These are phyloP conservation scores for Bombycilla garrulus DNA, from an alignment of 2,113 vertebrate species.

Conservation along the genomic window DNA sequence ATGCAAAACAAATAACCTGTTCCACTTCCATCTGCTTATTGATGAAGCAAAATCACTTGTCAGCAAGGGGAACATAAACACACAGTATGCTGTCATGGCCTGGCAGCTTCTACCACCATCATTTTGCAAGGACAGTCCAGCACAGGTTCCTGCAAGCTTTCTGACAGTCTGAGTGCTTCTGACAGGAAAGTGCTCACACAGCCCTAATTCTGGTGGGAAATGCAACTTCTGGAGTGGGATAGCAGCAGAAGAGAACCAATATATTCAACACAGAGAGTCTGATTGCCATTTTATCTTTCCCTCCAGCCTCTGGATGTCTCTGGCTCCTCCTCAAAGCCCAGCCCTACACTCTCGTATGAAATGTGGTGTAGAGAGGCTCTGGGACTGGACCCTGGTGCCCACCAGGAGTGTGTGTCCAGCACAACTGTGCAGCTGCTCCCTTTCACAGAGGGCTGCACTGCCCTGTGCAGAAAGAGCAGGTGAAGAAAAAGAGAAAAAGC, in stretches of 20 bases:
- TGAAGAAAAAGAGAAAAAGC: neutral
- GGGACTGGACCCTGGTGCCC: accelerated
- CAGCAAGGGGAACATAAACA: neutral
- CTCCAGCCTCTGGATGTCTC: neutral
- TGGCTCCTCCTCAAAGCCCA: neutral
- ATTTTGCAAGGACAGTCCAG: neutral
- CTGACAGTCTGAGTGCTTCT: neutral
- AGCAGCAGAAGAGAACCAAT: neutral
- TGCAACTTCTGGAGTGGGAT: neutral
- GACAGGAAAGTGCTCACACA: neutral
- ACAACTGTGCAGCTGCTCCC: neutral
- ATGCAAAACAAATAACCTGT: neutral
- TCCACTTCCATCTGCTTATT: neutral
- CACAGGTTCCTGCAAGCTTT: neutral
- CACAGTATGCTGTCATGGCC: neutral
- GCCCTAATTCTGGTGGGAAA: neutral
- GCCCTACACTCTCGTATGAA: neutral
- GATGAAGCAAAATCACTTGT: neutral
- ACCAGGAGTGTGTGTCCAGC: neutral
- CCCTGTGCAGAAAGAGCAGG: neutral
- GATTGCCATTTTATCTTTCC: neutral
- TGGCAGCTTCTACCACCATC: neutral
- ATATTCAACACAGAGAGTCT: neutral
- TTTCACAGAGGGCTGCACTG: neutral
- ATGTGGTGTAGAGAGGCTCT: neutral